Base-by-base conservation (phyloP, 1,140 invertebrate genomes). In the Argopecten irradians region DNA sequence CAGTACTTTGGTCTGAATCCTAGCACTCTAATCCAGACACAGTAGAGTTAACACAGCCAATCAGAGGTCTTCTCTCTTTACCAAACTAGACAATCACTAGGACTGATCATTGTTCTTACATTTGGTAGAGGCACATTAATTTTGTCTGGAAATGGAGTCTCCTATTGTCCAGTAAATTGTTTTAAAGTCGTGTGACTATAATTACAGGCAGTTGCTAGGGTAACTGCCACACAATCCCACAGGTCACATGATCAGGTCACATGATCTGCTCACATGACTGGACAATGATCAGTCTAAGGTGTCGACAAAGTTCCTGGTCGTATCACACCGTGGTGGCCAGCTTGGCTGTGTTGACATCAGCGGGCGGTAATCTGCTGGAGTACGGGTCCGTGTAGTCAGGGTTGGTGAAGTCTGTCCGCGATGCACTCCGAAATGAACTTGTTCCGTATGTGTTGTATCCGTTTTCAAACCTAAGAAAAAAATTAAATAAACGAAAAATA, bases 291-390 rank as follows among this genome's bases (percentile, higher is more conserved):
- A 71, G n/a, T 71, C 55, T 28, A 71, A 71, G 55, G 55, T 71
- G 55, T 71, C 55, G 55, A 71, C 55, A 71, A 71, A 71, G 55
- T 71, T 71, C 55, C 55, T 71, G 55, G 55, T 71, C 22, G 28
- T n/a, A n/a, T 91, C 87, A 91, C 84, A 91, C 91, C 87, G 90
- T 91, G 34, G 91, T 91, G 33, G 91, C 89, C 82, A 91, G 55
- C 82, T 90, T 90, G 33, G 87, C 90, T 43, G 89, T 90, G 13
- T 84, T 88, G 33, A 88, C 43, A 83, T 91, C 89, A 32, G 91
- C 91, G 22, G 91, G 91, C 3, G 91, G 91, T n/a, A 91, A 33
- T 84, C 87, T 39, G 82, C 82, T 85, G 32, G 88, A 41, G 85
- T 90, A 89, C 0, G 89, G 83, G 87, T 91, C 88, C 35, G 55